Evolutionary conservation across 2,113 vertebrate genomes (phyloP).

Genomic region (Struthio camelus): DNA sequence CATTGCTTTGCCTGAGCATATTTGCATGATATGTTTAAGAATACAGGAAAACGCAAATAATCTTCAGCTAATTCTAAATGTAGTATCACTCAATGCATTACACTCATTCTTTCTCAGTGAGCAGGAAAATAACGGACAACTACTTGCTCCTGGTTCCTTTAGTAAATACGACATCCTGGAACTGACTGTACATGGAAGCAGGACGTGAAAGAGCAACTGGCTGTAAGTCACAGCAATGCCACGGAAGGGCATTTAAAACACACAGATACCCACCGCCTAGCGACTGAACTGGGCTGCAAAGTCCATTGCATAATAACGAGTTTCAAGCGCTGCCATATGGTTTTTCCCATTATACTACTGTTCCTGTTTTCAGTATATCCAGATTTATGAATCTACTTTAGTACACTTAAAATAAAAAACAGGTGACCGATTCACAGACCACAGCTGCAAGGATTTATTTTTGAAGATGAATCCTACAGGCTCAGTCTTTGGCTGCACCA

Average conservation of each 20-base stretch:
- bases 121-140: neutral
- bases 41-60: neutral
- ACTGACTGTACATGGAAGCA: neutral
- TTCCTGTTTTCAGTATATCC: neutral
- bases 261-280: fast-evolving
- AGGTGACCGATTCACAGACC: neutral
- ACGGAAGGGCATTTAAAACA: neutral
- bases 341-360: neutral
- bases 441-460: neutral
- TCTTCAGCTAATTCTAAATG: neutral
- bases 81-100: fast-evolving
- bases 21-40: fast-evolving
- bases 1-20: neutral
- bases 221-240: fast-evolving
- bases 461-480: neutral
- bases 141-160: neutral
- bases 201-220: neutral
- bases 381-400: neutral
- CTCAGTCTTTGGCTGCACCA: neutral
- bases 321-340: fast-evolving
- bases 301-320: neutral
- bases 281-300: neutral
- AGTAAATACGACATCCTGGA: neutral
- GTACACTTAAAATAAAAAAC: neutral
- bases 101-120: fast-evolving